These are phyloP conservation scores for Ptychadena robeensis DNA, from an alignment of 2,797 vertebrate species.

Conservation along the genomic window DNA sequence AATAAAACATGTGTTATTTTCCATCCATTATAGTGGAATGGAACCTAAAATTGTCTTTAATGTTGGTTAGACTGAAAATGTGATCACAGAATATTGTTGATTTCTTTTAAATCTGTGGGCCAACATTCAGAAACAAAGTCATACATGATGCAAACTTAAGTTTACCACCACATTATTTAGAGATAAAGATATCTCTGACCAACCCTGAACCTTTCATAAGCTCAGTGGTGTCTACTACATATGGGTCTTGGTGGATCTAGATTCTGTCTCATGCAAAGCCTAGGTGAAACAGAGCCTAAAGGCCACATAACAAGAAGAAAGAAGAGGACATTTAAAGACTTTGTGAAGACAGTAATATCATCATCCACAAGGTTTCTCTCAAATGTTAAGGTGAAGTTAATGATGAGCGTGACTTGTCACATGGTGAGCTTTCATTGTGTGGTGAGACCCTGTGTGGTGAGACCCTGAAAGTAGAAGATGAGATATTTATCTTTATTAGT, in stretches of 20 bases:
- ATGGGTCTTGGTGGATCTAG: background rate
- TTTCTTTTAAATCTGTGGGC: too few relatives aligned
- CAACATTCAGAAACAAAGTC: too few relatives aligned
- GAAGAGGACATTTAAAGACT: background rate
- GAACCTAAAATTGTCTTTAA: too few relatives aligned
- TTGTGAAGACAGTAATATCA: background rate
- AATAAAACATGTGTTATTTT: too few relatives aligned
- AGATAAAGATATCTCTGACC: too few relatives aligned
- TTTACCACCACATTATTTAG: too few relatives aligned
- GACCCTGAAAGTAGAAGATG: slow-evolving; percentile 17
- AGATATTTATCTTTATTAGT: background rate
- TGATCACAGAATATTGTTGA: too few relatives aligned
- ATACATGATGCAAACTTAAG: too few relatives aligned
- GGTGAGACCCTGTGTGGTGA: too few relatives aligned
- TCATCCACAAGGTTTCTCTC: background rate
- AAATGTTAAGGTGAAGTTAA: background rate
- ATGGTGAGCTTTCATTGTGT: background rate
- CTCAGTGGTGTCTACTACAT: background rate
- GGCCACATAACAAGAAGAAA: background rate
- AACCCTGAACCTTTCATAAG: too few relatives aligned
- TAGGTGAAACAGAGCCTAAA: background rate
- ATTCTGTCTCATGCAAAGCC: background rate
- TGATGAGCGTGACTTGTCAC: background rate
- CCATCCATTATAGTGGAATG: too few relatives aligned
- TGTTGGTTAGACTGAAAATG: too few relatives aligned